Evolutionary conservation across 1,140 invertebrate species (phyloP), one percentile per base, ranked within the genome.

Genomic region (Bombus huntii): DNA sequence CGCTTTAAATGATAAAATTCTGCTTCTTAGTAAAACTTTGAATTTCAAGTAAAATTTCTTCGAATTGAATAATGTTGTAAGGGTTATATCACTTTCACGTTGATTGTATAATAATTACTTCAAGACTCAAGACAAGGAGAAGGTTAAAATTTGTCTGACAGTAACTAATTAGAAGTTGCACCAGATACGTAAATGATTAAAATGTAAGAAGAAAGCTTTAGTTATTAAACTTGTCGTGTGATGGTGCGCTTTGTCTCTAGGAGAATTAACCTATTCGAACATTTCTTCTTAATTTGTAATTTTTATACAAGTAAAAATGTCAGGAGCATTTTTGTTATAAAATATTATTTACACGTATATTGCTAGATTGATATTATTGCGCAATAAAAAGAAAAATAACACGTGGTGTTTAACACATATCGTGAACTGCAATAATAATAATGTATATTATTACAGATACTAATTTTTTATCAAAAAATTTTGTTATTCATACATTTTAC

Each of bases 401-500:
- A 62, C 59, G 28, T 62, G 59, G 57, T 42, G 13, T 47, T 18
- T 18, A 34, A 37, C 31, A 62, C 31, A 34, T 77, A 65, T 65
- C 6, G 25, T 18, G 6, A 53, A 53, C 47, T 31, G 34, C 1
- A 6, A 39, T 22, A 25, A 28, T 13, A 65, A 81, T 25, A n/a
- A 93, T 93, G 93, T 66, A 81, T 25, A 91, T 93, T 39, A 47
- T n/a, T 6, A 87, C 88, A 34, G 37, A 87, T 28, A n/a, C 53
- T 12, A 3, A 81, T 22, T 88, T 94, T 76, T 12, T 68, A 3
- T 78, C 89, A n/a, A 81, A 65, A 37, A 57, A 91, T 59, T 94
- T 94, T 37, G 53, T 86, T 15, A 76, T 94, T 59, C 65, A 86
- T 25, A 74, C 90, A 68, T 94, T 93, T 87, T 93, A 94, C 31